A percentile compares a stretch with the other conserved stretches of the same genome.
phyloP scores from a whole-genome alignment of 2,113 vertebrate genomes.

The Empidonax alnorum region DNA sequence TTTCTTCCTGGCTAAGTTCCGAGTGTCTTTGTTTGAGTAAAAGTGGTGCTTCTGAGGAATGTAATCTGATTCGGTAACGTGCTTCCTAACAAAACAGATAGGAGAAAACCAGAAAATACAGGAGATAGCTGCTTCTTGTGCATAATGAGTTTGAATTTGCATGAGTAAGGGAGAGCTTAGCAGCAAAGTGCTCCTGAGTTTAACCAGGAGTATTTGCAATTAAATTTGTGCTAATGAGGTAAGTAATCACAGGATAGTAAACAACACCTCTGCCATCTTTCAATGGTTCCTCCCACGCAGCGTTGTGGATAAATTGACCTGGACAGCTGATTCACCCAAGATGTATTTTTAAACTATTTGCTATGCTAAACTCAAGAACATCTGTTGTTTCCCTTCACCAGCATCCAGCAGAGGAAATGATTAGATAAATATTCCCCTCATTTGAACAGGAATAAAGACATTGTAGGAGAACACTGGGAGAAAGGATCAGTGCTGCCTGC shows the following conservation, averaged over 20 bases:
- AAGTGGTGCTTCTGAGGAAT: not conserved
- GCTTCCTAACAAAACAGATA: not conserved
- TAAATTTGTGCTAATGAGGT: not conserved
- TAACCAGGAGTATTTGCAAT: not conserved
- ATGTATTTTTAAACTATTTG: not conserved
- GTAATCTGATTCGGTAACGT: not conserved
- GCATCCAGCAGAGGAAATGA: not conserved
- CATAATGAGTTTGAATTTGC: not conserved
- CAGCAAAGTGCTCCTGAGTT: not conserved
- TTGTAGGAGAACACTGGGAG: not conserved
- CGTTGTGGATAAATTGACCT: not conserved
- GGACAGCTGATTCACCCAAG: constrained; percentile 6
- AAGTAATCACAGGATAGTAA: not conserved
- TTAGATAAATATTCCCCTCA: constrained; percentile 3
- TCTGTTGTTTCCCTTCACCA: not conserved
- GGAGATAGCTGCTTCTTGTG: not conserved
- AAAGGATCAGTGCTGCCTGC: not conserved
- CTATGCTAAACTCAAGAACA: not conserved
- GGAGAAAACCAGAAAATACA: not conserved
- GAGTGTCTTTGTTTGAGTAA: not conserved
- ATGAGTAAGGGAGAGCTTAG: not conserved
- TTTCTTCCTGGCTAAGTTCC: not conserved
- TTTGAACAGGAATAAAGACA: constrained; percentile 5
- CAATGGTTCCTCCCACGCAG: not conserved
- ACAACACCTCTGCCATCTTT: not conserved